phyloP scores from a whole-genome alignment of 2,797 vertebrate genomes.

The Decapterus maruadsi region DNA sequence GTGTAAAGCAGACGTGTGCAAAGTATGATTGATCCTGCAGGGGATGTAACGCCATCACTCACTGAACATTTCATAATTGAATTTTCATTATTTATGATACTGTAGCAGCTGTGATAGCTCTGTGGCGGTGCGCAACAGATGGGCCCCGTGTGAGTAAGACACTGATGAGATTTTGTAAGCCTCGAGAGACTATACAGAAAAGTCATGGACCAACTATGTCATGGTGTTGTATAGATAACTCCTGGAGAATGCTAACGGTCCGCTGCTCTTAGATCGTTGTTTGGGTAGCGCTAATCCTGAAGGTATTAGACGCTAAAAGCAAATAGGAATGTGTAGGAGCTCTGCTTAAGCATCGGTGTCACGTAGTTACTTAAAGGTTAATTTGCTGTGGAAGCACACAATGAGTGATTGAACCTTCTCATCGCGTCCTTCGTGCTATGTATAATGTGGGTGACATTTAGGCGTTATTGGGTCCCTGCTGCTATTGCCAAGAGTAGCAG shows the following conservation, averaged over 20 bases:
- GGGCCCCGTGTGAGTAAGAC: constrained; percentile 41
- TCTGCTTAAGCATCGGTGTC: constrained; percentile 57
- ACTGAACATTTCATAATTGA: constrained; percentile 41
- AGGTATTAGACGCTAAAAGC: constrained; percentile 32
- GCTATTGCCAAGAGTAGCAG: constrained; percentile 43
- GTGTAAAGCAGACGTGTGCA: constrained; percentile 3
- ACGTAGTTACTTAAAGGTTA: constrained; percentile 78
- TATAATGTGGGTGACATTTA: constrained; percentile 73
- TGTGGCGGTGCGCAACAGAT: constrained; percentile 56
- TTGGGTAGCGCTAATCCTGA: constrained; percentile 23
- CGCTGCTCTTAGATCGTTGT: constrained; percentile 1
- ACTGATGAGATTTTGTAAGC: constrained; percentile 35
- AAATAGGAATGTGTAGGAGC: constrained; percentile 17
- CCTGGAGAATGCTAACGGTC: constrained; percentile 38
- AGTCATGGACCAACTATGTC: constrained; percentile 12
- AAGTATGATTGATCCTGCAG: constrained; percentile 8
- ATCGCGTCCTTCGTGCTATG: constrained; percentile 42
- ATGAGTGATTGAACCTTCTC: constrained; percentile 65
- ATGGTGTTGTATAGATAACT: constrained; percentile 4
- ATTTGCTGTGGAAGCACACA: constrained; percentile 64
- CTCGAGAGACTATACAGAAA: not conserved
- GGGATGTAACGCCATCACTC: constrained; percentile 3
- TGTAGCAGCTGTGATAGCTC: constrained; percentile 34
- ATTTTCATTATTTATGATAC: constrained; percentile 50
- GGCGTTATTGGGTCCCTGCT: constrained; percentile 64